Base-by-base conservation (phyloP, 2,888 invertebrate genomes). In the Drosophila helvetica region DNA sequence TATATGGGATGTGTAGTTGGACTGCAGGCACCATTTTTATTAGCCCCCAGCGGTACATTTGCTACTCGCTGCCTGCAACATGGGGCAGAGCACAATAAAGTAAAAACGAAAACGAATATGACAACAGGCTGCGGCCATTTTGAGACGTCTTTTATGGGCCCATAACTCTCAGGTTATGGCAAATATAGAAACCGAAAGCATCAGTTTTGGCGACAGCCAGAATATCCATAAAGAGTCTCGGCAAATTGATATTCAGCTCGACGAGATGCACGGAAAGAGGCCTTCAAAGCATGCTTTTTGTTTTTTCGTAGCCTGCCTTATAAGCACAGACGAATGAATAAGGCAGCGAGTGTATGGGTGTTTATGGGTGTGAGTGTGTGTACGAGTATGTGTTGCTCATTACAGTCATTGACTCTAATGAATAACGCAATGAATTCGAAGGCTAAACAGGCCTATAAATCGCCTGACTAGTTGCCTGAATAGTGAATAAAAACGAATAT, bases 91-190 rank as follows among this genome's bases (percentile, higher is more conserved):
- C 42, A 17, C 25, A 56, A 17, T 33, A 52, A 58, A 52, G 19
- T 27, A 53, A 46, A 55, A 27, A 27, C 60, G 38, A 46, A 55
- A 27, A 27, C 60, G 38, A 60, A 67, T 54, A 72, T 65, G 61
- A 79, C 72, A 82, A 79, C 78, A 83, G 82, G 83, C 86, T 83
- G 83, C 83, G 86, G 88, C 83, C 83, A 83, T 83, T 88, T 83
- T 83, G 83, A 83, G 83, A 74, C 80, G 62, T 68, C 74, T 74
- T 75, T 82, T 83, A 83, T 88, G 74, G 83, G 80, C 66, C 78
- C 70, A 79, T 85, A 85, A 88, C 68, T 82, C 78, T 68, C 22
- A 70, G 65, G 78, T 82, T 88, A 83, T 86, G 83, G 80, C 83
- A 86, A 88, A 83, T 88, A 83, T 83, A 83, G 83, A 88, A 83